These are phyloP conservation scores for Delphinapterus leucas DNA, from an alignment of 2,113 vertebrate genomes.

Conservation along the genomic window DNA sequence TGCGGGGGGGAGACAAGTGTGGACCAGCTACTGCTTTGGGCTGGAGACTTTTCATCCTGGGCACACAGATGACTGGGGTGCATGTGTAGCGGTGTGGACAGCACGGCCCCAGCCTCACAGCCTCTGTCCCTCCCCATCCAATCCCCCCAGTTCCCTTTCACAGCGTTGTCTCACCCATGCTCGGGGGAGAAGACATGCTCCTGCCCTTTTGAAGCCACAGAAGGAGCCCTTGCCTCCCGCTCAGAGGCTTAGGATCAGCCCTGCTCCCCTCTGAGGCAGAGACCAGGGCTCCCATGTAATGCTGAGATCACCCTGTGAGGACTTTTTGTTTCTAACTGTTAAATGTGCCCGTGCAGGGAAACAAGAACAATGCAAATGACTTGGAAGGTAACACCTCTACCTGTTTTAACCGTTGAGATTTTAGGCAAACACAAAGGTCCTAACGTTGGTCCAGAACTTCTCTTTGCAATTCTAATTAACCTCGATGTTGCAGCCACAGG, in stretches of 20 bases:
- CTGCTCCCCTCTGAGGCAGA: neutral
- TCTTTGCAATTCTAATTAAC: constrained; percentile 62
- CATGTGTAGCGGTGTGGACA: accelerated
- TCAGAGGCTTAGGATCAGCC: neutral
- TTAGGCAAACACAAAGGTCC: neutral
- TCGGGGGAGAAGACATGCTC: neutral
- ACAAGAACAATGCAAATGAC: neutral
- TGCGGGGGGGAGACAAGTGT: accelerated
- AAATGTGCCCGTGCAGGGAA: neutral
- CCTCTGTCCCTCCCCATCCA: neutral
- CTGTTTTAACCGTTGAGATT: neutral
- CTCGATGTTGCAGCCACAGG: neutral
- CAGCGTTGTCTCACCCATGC: neutral
- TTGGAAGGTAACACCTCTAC: neutral
- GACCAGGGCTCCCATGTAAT: neutral
- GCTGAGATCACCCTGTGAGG: neutral
- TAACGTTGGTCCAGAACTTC: neutral
- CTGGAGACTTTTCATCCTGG: neutral
- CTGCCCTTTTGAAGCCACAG: neutral
- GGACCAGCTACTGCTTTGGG: neutral
- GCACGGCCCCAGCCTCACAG: accelerated
- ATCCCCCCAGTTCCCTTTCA: neutral
- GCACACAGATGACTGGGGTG: neutral
- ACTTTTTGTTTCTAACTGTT: neutral
- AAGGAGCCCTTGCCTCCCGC: neutral